These are phyloP conservation scores for Sebastes trivittatus DNA, from an alignment of 2,797 vertebrate genomes.

Conservation along the genomic window DNA sequence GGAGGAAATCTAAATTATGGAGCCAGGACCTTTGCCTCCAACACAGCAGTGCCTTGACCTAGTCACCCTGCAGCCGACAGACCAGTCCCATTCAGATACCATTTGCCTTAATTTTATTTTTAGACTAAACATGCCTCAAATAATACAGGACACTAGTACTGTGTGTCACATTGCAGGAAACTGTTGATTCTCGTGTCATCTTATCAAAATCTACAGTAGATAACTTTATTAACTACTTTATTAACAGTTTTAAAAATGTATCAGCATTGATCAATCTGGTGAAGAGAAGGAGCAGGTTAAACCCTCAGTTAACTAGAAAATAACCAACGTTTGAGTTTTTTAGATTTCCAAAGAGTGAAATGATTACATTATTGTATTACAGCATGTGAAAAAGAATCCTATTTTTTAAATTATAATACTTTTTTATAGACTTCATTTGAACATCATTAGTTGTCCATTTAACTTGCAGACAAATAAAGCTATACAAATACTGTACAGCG, in stretches of 20 bases:
- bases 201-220: background rate
- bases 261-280: background rate
- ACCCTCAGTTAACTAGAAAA: background rate
- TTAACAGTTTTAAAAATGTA: background rate
- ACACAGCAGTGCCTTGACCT: slow-evolving; percentile 58
- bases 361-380: background rate
- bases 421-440: slow-evolving; percentile 7
- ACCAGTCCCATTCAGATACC: slow-evolving; percentile 18
- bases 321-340: background rate
- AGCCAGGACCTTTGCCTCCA: background rate
- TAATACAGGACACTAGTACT: slow-evolving; percentile 8
- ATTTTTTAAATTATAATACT: slow-evolving; percentile 18
- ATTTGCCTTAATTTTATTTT: slow-evolving; percentile 51
- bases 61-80: slow-evolving; percentile 23
- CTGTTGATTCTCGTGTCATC: slow-evolving; percentile 12
- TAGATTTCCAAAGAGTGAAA: background rate
- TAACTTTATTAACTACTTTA: background rate
- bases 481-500: background rate
- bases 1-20: slow-evolving; percentile 45
- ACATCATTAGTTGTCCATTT: background rate
- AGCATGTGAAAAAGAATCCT: background rate
- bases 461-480: background rate
- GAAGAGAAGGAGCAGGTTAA: background rate
- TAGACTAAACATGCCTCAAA: slow-evolving; percentile 24
- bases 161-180: slow-evolving; percentile 1